Evolutionary conservation across 2,888 invertebrate genomes (phyloP).

Genomic region (Melangyna quadrimaculata): DNA sequence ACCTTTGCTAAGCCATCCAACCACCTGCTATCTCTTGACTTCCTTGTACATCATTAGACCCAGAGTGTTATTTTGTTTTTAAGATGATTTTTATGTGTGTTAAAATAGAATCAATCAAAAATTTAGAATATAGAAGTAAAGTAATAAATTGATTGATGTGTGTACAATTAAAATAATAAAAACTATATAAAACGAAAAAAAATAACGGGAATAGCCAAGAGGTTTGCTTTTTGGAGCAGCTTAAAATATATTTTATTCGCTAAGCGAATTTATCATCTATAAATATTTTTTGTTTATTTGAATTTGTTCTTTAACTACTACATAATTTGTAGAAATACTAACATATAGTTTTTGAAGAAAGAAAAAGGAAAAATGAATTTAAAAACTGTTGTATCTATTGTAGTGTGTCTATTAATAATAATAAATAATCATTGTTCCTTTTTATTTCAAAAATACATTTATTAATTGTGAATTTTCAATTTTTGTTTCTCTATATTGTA

Average conservation of each 20-base stretch:
- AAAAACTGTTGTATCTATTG: constrained; percentile 19
- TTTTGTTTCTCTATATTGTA: not conserved
- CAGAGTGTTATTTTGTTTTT: constrained; percentile 61
- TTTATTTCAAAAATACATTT: constrained; percentile 25
- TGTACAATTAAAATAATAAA: constrained; percentile 29
- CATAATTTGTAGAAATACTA: constrained; percentile 28
- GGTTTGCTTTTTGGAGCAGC: constrained; percentile 13
- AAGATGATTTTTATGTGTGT: constrained; percentile 65
- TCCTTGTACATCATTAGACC: constrained; percentile 46
- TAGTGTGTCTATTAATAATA: not conserved
- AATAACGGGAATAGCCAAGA: constrained; percentile 16
- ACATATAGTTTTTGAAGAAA: constrained; percentile 8
- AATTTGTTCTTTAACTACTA: not conserved
- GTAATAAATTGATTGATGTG: constrained; percentile 38
- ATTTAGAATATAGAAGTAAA: constrained; percentile 31
- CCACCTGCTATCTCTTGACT: not conserved
- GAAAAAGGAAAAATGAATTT: not conserved
- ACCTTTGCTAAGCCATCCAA: constrained; percentile 5
- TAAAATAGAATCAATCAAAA: constrained; percentile 28
- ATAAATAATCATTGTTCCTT: constrained; percentile 45
- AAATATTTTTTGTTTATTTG: constrained; percentile 5
- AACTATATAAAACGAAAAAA: constrained; percentile 1
- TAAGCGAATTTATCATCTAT: constrained; percentile 20
- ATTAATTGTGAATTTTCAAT: not conserved
- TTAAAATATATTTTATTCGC: constrained; percentile 36